Evolutionary conservation across 2,113 vertebrate species (phyloP), one percentile per base, ranked within the genome.

Genomic region (Aplodontia rufa): DNA sequence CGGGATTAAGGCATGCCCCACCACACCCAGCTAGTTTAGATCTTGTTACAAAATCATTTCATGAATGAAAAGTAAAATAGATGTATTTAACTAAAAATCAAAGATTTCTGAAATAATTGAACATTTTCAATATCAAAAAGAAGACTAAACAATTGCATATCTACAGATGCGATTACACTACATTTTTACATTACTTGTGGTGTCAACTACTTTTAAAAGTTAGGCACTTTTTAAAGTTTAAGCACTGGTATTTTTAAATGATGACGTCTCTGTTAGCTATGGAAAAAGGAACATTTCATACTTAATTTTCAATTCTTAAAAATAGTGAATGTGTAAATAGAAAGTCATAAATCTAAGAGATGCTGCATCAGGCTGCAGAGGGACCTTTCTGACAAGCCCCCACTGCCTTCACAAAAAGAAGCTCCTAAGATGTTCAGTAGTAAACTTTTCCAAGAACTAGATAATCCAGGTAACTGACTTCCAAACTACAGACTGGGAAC

Each of bases 81-180:
- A 28, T 32, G 88, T 9, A 55, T 11, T 58, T 76, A 53, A 93
- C 26, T 30, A 89, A 96, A 85, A 75, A 47, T 83, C 28, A 78
- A 10, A 90, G 8, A 82, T 76, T 96, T 93, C 78, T 69, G 4
- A 90, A 93, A 1, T 81, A 75, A 51, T 51, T 86, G 82, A 6
- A 84, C 28, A 92, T 68, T 75, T 45, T 64, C 93, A 96, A 91
- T 81, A 26, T 60, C 68, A 82, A 47, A 95, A 93, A 82, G 80
- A 85, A 82, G 66, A 83, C 24, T 81, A 32, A 96, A 81, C 1
- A 88, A 88, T 17, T 89, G 1, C 49, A 47, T 42, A 79, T 91
- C 53, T 71, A 68, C 24, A 84, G 28, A 82, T 51, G 28, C 49
- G 30, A 87, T 87, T 89, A 91, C 66, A 51, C 28, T 94, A 42